A percentile compares a stretch with the other conserved stretches of the same genome.
These are phyloP conservation scores for Bombus pascuorum DNA, from an alignment of 1,140 invertebrate species.

Conservation along the genomic window DNA sequence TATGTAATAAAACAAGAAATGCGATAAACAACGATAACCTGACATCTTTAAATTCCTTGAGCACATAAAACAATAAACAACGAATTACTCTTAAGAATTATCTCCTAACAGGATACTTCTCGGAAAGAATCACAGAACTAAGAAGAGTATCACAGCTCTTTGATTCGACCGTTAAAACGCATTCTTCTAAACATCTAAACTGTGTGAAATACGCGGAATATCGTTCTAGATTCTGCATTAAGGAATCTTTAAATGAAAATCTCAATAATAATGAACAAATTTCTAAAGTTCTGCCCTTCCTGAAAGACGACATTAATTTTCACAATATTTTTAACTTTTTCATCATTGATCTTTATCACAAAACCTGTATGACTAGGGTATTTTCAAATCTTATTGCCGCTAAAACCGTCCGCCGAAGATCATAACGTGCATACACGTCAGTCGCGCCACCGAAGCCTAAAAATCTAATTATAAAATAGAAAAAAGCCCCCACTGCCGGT, in stretches of 20 bases:
- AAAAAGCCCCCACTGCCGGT: neutral
- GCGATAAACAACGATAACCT: too few relatives aligned
- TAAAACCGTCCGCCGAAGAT: neutral
- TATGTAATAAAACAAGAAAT: neutral
- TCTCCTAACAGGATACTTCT: neutral
- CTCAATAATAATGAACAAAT: neutral
- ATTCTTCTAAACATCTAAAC: too few relatives aligned
- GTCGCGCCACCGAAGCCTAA: neutral
- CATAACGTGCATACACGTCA: neutral
- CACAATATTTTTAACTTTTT: neutral
- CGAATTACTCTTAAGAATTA: neutral
- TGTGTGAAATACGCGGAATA: too few relatives aligned
- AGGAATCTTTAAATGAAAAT: neutral
- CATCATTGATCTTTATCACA: neutral
- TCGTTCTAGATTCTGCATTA: neutral
- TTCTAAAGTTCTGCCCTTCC: neutral
- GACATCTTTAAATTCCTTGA: too few relatives aligned
- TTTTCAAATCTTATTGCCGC: neutral
- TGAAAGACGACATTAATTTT: too few relatives aligned
- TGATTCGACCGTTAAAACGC: too few relatives aligned
- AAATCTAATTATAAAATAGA: neutral
- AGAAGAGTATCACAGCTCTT: neutral
- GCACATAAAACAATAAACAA: neutral
- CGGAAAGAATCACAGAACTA: neutral
- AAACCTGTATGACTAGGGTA: neutral